These are phyloP conservation scores for Pithys albifrons DNA, from an alignment of 2,113 vertebrate genomes.

Conservation along the genomic window DNA sequence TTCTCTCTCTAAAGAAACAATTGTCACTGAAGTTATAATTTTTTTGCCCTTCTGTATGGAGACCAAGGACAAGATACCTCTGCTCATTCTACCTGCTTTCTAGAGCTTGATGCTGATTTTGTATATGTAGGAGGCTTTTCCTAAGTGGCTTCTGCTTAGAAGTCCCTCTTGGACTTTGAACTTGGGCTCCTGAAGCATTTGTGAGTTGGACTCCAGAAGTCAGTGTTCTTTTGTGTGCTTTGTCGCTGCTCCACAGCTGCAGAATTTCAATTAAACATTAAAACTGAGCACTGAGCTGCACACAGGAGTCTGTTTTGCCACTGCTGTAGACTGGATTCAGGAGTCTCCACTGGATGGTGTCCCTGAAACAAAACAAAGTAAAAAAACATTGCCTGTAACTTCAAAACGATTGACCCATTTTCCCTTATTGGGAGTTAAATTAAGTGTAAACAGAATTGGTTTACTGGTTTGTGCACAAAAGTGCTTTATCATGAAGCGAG, in stretches of 20 bases:
- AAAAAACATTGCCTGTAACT: background rate
- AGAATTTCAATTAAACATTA: background rate
- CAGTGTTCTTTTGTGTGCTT: background rate
- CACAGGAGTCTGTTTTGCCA: background rate
- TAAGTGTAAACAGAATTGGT: background rate
- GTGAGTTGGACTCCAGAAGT: background rate
- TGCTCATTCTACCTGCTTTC: background rate
- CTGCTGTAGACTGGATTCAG: background rate
- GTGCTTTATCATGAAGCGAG: slow-evolving; percentile 37
- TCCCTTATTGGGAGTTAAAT: slow-evolving; percentile 46
- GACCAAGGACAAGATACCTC: background rate
- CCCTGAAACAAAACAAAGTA: background rate
- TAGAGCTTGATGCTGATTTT: background rate
- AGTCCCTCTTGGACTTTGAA: background rate
- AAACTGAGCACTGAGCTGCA: background rate
- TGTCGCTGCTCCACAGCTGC: background rate
- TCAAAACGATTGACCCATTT: slow-evolving; percentile 44
- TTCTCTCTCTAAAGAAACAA: background rate
- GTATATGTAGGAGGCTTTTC: background rate
- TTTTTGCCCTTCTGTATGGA: background rate
- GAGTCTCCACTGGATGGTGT: slow-evolving; percentile 1
- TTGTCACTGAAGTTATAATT: background rate
- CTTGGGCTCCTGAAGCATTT: background rate
- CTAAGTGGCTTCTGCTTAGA: background rate
- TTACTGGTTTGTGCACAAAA: slow-evolving; percentile 9